These are phyloP conservation scores for Platerodrilus igneus DNA, from an alignment of 2,888 invertebrate genomes.

Conservation along the genomic window DNA sequence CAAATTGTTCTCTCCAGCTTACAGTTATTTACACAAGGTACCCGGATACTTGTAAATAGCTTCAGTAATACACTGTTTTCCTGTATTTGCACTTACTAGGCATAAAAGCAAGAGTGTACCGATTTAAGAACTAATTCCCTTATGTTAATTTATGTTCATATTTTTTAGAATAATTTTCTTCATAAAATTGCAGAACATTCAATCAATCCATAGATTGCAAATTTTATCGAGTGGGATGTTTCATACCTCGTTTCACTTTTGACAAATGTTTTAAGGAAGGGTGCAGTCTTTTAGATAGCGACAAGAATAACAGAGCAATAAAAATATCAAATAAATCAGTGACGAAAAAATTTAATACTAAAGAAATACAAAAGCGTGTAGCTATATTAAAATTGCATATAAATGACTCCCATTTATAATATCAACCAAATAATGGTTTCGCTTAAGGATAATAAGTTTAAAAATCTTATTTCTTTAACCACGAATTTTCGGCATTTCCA, in stretches of 20 bases:
- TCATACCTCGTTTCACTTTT: conserved; percentile 28
- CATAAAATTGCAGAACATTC: too few relatives aligned
- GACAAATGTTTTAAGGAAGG: conserved; percentile 18
- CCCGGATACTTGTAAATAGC: too few relatives aligned
- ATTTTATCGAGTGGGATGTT: too few relatives aligned
- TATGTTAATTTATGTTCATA: too few relatives aligned
- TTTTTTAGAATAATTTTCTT: too few relatives aligned
- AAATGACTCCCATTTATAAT: conserved; percentile 26
- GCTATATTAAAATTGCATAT: conserved; percentile 25
- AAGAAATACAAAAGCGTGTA: conserved; percentile 26
- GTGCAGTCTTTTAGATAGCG: not conserved
- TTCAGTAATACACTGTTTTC: too few relatives aligned
- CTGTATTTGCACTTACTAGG: too few relatives aligned
- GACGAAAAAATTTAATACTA: conserved; percentile 6
- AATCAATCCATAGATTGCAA: too few relatives aligned
- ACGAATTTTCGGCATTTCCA: conserved; percentile 12
- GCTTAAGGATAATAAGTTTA: conserved; percentile 24
- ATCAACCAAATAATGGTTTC: conserved; percentile 23
- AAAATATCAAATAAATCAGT: not conserved
- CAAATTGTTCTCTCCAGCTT: too few relatives aligned
- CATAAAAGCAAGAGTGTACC: too few relatives aligned
- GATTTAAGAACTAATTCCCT: too few relatives aligned
- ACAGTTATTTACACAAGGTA: too few relatives aligned
- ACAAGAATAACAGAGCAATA: conserved; percentile 1
- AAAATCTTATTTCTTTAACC: conserved; percentile 18